phyloP scores from a whole-genome alignment of 2,113 vertebrate species.

The Oplegnathus fasciatus region DNA sequence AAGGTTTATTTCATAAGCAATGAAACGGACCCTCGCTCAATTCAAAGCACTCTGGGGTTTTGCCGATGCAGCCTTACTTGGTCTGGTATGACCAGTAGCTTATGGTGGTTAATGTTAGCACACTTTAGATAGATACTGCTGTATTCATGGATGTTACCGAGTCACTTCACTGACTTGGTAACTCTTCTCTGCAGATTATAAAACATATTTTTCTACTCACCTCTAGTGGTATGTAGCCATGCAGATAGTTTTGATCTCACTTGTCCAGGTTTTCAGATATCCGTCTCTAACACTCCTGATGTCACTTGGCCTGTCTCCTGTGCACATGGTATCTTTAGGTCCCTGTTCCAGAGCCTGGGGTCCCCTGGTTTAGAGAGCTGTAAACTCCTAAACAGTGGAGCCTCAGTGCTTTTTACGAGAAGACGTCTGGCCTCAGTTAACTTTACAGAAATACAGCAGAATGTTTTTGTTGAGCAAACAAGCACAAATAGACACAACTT shows the following conservation, averaged over 20 bases:
- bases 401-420: slow-evolving; percentile 57
- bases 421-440: slow-evolving; percentile 59
- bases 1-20: background rate
- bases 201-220: background rate
- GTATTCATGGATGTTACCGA: background rate
- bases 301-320: background rate
- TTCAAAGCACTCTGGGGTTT: background rate
- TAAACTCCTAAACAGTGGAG: slow-evolving; percentile 53
- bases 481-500: slow-evolving; percentile 50
- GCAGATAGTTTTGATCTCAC: background rate
- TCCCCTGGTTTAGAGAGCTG: slow-evolving; percentile 26
- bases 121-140: background rate
- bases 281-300: background rate
- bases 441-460: slow-evolving; percentile 60
- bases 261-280: background rate
- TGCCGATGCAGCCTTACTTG: background rate
- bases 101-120: background rate
- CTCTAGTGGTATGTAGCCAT: background rate
- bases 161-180: background rate
- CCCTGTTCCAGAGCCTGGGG: slow-evolving; percentile 6
- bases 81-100: background rate
- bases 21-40: background rate
- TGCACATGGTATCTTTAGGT: background rate
- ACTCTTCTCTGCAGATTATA: background rate
- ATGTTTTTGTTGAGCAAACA: slow-evolving; percentile 65